These are phyloP conservation scores for Drosophila bunnanda DNA, from an alignment of 2,888 invertebrate species.

Conservation along the genomic window DNA sequence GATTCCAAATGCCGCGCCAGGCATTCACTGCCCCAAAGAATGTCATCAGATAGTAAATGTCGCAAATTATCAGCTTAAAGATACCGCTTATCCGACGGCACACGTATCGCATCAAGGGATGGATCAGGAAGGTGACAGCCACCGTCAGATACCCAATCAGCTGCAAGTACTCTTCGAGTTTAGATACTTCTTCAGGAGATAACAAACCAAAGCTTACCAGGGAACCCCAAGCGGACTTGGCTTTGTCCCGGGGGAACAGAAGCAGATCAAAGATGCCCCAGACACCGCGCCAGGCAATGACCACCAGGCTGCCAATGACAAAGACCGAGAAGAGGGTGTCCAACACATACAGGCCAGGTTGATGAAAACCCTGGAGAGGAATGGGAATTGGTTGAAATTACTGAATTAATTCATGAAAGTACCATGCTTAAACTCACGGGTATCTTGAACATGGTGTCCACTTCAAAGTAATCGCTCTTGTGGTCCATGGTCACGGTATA, in stretches of 20 bases:
- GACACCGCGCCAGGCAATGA: constrained; percentile 94
- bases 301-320: constrained; percentile 93
- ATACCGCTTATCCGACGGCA: constrained; percentile 89
- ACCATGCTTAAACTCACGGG: constrained; percentile 87
- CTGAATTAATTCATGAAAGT: neutral
- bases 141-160: constrained; percentile 90
- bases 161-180: constrained; percentile 45
- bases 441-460: constrained; percentile 93
- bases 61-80: constrained; percentile 89
- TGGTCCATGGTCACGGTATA: constrained; percentile 91
- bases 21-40: constrained; percentile 94
- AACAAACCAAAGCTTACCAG: constrained; percentile 87
- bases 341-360: constrained; percentile 90
- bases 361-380: constrained; percentile 87
- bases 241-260: constrained; percentile 89
- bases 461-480: constrained; percentile 91
- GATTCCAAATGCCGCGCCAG: constrained; percentile 94
- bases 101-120: constrained; percentile 90
- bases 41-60: constrained; percentile 90
- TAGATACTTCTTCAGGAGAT: neutral
- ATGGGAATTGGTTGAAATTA: neutral
- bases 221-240: constrained; percentile 91
- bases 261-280: constrained; percentile 93
- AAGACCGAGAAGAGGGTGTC: constrained; percentile 94
- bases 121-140: constrained; percentile 89